Evolutionary conservation across 2,797 vertebrate genomes (phyloP).

Genomic region (Jordanella pulchra): DNA sequence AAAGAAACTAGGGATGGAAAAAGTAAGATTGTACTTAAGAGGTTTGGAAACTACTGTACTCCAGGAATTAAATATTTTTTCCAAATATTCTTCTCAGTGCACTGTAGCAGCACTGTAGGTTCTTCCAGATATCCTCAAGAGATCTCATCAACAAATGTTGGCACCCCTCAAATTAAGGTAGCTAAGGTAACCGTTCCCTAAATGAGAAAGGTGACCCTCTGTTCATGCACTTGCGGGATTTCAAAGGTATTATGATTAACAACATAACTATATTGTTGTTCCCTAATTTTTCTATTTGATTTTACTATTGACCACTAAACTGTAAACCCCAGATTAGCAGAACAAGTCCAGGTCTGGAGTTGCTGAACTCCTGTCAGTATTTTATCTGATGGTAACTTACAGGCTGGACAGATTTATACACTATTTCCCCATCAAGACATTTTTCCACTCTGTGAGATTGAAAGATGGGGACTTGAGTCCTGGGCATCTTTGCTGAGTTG

Average conservation of each 20-base stretch:
- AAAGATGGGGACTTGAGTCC: background rate
- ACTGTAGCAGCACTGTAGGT: constrained; percentile 27
- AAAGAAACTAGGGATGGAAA: background rate
- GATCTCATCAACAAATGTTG: constrained; percentile 70
- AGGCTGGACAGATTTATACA: background rate
- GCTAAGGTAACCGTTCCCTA: constrained; percentile 75
- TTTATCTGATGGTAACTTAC: background rate
- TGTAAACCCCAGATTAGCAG: constrained; percentile 25
- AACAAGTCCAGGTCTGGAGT: constrained; percentile 8
- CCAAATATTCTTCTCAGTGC: constrained; percentile 25
- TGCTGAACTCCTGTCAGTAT: constrained; percentile 12
- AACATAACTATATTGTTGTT: constrained; percentile 32
- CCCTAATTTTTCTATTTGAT: constrained; percentile 41
- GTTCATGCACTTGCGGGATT: constrained; percentile 59
- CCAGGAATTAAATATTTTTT: constrained; percentile 2
- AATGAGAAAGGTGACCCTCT: constrained; percentile 75
- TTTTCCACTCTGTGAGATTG: constrained; percentile 6
- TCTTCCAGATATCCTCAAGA: constrained; percentile 67
- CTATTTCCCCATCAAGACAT: constrained; percentile 8
- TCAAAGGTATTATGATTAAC: constrained; percentile 51
- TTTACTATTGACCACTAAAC: constrained; percentile 26
- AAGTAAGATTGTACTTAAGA: constrained; percentile 8
- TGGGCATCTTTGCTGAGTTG: constrained; percentile 5
- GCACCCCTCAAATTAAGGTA: constrained; percentile 71
- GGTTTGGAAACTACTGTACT: constrained; percentile 25